Evolutionary conservation across 1,140 invertebrate genomes (phyloP).

Genomic region (Reticulitermes speratus): DNA sequence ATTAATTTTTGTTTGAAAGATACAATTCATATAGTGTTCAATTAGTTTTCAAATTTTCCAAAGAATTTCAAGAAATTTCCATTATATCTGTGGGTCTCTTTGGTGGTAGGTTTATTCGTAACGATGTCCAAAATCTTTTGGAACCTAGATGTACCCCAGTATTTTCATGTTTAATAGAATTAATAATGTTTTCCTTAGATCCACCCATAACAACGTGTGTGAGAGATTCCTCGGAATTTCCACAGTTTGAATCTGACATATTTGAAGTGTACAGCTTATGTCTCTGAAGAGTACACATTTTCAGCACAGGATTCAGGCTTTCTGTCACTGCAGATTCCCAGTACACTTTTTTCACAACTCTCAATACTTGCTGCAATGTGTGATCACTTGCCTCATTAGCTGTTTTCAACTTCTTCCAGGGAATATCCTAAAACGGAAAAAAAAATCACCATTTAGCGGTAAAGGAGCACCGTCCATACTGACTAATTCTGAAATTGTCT

Average conservation of each 20-base stretch:
- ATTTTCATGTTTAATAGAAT: neutral
- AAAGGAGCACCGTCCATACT: too few species aligned
- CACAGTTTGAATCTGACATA: neutral
- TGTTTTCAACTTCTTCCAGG: neutral
- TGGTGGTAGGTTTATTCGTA: neutral
- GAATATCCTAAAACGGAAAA: neutral
- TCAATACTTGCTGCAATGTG: neutral
- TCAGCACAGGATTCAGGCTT: neutral
- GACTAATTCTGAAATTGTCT: too few species aligned
- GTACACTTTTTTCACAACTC: conserved; percentile 7
- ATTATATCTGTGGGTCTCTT: neutral
- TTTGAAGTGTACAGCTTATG: neutral
- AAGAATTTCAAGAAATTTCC: neutral
- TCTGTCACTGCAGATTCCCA: neutral
- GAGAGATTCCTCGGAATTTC: neutral
- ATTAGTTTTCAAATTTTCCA: too few species aligned
- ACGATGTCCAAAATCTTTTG: neutral
- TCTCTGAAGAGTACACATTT: neutral
- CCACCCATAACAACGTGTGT: neutral
- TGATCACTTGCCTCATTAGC: neutral
- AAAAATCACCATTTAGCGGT: too few species aligned
- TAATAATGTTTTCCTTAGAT: neutral
- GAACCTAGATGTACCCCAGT: neutral
- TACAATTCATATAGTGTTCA: neutral
- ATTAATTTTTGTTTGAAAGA: neutral